Conservation (phyloP, 2,797 vertebrate species). For the Peromyscus melanophrys region DNA sequence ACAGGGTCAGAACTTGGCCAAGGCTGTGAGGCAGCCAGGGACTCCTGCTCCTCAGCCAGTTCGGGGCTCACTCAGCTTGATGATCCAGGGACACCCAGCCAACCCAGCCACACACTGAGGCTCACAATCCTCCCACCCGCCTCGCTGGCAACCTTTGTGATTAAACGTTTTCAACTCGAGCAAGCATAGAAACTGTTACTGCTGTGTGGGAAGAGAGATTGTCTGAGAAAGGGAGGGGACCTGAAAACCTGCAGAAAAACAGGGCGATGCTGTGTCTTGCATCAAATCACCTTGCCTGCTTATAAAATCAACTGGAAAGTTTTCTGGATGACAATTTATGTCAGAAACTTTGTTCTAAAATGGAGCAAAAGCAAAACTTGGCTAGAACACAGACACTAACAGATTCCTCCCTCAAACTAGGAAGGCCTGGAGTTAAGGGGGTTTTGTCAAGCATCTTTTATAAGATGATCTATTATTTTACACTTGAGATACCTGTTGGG, state of each 20-base stretch:
- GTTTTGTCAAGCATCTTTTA: slow-evolving; percentile 5
- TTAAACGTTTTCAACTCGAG: background rate
- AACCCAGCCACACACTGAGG: background rate
- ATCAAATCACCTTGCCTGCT: background rate
- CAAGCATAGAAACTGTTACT: background rate
- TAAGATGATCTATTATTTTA: background rate
- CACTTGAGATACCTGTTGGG: background rate
- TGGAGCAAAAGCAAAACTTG: background rate
- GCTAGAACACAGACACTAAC: background rate
- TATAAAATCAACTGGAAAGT: rapidly evolving
- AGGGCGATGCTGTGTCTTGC: background rate
- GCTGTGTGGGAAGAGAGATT: background rate
- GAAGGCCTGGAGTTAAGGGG: background rate
- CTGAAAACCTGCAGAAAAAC: background rate
- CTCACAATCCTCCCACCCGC: background rate
- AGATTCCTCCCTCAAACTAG: background rate
- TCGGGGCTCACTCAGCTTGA: background rate
- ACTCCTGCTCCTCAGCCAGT: background rate
- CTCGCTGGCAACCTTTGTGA: background rate
- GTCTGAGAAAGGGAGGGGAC: too few relatives aligned
- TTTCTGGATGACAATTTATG: background rate
- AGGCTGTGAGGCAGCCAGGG: background rate
- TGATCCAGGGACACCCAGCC: background rate
- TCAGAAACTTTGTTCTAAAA: background rate
- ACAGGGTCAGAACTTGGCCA: background rate